These are phyloP conservation scores for Telmatochromis sp. DNA, from an alignment of 2,113 vertebrate species.

Conservation along the genomic window DNA sequence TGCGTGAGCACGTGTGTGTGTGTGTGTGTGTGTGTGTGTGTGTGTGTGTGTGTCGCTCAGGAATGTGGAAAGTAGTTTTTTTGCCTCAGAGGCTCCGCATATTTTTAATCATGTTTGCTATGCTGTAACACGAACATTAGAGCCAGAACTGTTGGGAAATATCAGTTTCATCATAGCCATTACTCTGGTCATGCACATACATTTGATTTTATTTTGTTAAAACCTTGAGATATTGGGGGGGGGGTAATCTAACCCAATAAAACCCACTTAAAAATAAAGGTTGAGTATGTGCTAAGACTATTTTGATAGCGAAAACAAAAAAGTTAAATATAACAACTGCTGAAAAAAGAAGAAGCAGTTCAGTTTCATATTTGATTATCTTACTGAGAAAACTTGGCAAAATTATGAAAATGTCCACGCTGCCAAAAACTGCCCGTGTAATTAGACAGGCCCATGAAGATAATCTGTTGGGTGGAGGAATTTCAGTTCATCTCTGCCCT, in stretches of 20 bases:
- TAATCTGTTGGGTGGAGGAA: not conserved
- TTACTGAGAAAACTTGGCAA: not conserved
- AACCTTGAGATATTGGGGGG: not conserved
- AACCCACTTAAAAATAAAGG: not conserved
- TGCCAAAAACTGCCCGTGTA: not conserved
- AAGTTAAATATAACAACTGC: not conserved
- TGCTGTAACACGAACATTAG: not conserved
- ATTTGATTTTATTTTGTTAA: not conserved
- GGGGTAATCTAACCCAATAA: not conserved
- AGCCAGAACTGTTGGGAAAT: not conserved
- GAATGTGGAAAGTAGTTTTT: not conserved
- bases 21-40: not conserved
- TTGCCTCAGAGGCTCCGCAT: not conserved
- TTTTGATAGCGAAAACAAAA: rapidly evolving
- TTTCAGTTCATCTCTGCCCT: not conserved
- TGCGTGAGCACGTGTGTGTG: not conserved
- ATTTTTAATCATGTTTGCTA: not conserved
- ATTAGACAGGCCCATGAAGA: not conserved
- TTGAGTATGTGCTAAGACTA: not conserved
- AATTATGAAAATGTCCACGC: not conserved
- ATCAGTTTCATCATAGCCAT: not conserved
- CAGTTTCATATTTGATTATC: not conserved
- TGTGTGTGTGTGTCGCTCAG: not conserved
- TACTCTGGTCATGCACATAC: not conserved
- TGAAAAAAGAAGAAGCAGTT: not conserved